These are phyloP conservation scores for Protomyctophum bolini DNA, from an alignment of 2,113 vertebrate genomes.

Conservation along the genomic window DNA sequence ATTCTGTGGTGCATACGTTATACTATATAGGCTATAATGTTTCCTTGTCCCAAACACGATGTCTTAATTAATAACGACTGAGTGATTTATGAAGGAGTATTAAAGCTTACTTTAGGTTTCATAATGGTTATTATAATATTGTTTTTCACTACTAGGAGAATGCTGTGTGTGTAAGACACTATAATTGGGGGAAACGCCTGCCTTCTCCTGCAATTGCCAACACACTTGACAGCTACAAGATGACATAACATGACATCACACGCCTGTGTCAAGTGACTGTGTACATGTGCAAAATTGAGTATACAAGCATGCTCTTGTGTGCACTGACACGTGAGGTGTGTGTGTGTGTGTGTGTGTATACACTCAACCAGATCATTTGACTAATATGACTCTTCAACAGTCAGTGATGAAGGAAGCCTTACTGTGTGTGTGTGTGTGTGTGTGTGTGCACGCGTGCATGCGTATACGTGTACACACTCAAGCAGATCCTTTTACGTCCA, in stretches of 20 bases:
- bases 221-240: constrained; percentile 16
- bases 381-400: constrained; percentile 36
- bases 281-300: too few relatives aligned
- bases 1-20: too few relatives aligned
- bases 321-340: background rate
- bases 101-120: too few relatives aligned
- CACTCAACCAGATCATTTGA: constrained; percentile 43
- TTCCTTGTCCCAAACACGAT: background rate
- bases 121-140: too few relatives aligned
- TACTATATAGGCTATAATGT: too few relatives aligned
- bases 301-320: too few relatives aligned
- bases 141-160: too few relatives aligned
- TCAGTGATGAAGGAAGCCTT: constrained; percentile 10
- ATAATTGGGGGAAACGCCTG: constrained; percentile 22
- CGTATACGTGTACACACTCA: constrained; percentile 31
- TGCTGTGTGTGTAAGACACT: background rate
- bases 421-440: background rate
- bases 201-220: constrained; percentile 12
- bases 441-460: constrained; percentile 7
- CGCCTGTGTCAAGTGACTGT: background rate
- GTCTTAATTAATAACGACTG: background rate
- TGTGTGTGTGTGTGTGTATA: background rate
- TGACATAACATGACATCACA: constrained; percentile 37
- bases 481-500: constrained; percentile 47
- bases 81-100: background rate